Evolutionary conservation across 2,113 vertebrate species (phyloP), one percentile per base, ranked within the genome.

Genomic region (Oreotrochilus melanogaster): DNA sequence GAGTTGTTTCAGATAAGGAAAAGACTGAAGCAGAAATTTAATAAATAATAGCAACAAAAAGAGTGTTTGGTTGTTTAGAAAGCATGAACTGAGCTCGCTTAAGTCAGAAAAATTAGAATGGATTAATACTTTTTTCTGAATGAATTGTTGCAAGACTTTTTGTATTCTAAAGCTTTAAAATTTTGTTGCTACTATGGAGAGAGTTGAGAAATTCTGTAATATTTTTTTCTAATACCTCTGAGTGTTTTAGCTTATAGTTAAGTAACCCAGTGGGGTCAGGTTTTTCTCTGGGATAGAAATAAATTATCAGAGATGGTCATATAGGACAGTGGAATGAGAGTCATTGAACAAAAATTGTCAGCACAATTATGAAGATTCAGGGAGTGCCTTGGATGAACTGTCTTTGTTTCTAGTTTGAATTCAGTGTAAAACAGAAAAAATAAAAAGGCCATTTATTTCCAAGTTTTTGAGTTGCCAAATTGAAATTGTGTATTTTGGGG

Each of bases 121-220:
- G 17, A 42, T 45, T n/a, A 57, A 64, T 60, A 30, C 53, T 58
- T 64, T 86, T 21, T 39, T 39, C 39, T 39, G 39, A 39, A 39
- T 54, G 33, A 64, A 7, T 28, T 42, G 16, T 21, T 85, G 18
- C 8, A 65, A 86, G 45, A 6, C 2, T 42, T 74, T 73, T 70
- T 39, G 12, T 33, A 1, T 31, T 73, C 27, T 67, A 4, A 24
- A 22, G 27, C 11, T 9, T 67, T 1, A 1, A 37, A 10, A 12
- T 28, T 45, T 78, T 91, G 42, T 28, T 87, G 27, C 30, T 48
- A 4, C 7, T 31, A 9, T 19, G 8, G 37, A 72, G 42, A 25
- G 12, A 31, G 24, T 33, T 33, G 14, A n/a, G 30, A 60, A 16
- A 56, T 48, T 43, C 37, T 48, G 18, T 43, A 14, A 10, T n/a